Percentiles rank a stretch among this genome's conserved stretches.
Conservation (phyloP, 2,113 vertebrate genomes). For the Engystomops pustulosus region DNA sequence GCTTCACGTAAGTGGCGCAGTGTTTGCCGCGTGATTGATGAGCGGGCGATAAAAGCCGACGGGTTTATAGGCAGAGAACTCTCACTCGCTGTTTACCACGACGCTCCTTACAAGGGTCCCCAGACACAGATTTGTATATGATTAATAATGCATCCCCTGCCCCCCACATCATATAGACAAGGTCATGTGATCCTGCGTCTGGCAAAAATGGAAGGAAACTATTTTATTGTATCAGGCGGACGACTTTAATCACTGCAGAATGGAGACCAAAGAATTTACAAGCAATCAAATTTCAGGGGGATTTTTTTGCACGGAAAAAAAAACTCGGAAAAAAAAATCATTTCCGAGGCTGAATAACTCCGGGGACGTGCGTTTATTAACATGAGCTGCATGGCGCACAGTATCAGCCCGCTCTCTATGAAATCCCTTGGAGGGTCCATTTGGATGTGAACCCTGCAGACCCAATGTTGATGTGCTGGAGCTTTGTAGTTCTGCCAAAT, state of each 20-base stretch:
- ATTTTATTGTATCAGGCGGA: not conserved
- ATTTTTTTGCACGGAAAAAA: not conserved
- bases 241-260: not conserved
- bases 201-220: not conserved
- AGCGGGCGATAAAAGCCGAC: constrained; percentile 21
- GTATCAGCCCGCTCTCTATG: not conserved
- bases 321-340: not conserved
- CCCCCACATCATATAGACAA: not conserved
- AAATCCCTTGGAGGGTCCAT: not conserved
- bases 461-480: not conserved
- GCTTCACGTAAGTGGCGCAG: constrained; percentile 18
- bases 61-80: constrained; percentile 35
- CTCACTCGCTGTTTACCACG: constrained; percentile 5
- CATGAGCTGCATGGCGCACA: not conserved
- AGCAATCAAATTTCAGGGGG: not conserved
- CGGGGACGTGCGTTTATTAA: not conserved
- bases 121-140: constrained; percentile 37
- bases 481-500: not conserved
- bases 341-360: not conserved
- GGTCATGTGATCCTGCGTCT: not conserved
- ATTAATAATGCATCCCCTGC: constrained; percentile 37
- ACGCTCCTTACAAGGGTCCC: constrained; percentile 12
- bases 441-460: not conserved
- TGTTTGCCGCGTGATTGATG: constrained; percentile 24
- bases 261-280: not conserved